Conservation (phyloP, 2,797 vertebrate genomes). For the Pristis pectinata region DNA sequence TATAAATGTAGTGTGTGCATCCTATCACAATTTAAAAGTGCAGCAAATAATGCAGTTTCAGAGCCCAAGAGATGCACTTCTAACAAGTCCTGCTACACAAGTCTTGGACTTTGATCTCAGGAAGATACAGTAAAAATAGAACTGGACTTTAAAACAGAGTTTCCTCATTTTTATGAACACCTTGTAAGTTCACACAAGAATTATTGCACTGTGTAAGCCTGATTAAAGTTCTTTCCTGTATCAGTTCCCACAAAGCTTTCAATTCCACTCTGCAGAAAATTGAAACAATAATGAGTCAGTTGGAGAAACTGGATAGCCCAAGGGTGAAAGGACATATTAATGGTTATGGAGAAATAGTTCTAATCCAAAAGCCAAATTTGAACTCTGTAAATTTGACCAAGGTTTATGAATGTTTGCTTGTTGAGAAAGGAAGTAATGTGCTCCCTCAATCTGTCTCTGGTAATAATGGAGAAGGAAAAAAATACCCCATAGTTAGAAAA, state of each 20-base stretch:
- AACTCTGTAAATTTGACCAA: background rate
- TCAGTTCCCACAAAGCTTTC: background rate
- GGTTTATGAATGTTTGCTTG: background rate
- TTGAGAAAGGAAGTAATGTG: background rate
- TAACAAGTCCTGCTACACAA: background rate
- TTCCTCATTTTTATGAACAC: background rate
- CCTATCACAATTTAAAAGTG: background rate
- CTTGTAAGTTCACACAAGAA: background rate
- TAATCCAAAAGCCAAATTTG: background rate
- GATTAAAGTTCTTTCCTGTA: background rate
- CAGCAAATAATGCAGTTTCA: background rate
- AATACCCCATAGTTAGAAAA: background rate
- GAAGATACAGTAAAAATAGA: background rate
- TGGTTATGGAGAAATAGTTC: background rate
- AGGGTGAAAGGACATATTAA: background rate
- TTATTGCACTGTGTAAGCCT: background rate
- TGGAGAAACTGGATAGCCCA: background rate
- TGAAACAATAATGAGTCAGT: background rate
- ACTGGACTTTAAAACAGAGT: background rate
- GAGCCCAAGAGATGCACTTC: background rate
- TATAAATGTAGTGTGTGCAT: background rate
- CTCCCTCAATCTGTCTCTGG: background rate
- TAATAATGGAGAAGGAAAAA: background rate
- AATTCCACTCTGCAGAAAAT: background rate
- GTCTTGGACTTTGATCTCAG: background rate